These are phyloP conservation scores for Falco columbarius DNA, from an alignment of 2,797 vertebrate species.

Conservation along the genomic window DNA sequence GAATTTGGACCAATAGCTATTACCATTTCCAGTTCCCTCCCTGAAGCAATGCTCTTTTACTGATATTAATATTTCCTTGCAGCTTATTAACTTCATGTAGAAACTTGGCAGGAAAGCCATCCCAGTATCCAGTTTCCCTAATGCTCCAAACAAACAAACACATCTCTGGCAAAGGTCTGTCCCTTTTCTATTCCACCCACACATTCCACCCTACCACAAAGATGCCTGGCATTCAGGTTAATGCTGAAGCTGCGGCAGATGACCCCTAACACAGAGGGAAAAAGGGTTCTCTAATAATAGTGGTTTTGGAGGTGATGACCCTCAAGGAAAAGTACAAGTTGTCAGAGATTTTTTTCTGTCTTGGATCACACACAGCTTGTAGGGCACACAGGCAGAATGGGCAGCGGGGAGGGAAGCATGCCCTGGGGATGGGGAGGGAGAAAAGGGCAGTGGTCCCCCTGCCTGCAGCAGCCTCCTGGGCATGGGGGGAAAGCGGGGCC, in stretches of 20 bases:
- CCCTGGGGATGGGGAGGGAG: not conserved
- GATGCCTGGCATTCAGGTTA: not conserved
- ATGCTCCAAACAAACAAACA: not conserved
- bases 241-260: not conserved
- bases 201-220: not conserved
- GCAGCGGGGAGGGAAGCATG: not conserved
- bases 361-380: not conserved
- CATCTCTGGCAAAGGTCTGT: not conserved
- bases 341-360: not conserved
- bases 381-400: not conserved
- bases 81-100: constrained; percentile 12
- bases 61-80: constrained; percentile 27
- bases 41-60: constrained; percentile 2
- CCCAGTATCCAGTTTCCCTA: not conserved
- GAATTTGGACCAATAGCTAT: constrained; percentile 22
- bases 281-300: not conserved
- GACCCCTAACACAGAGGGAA: not conserved
- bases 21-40: constrained; percentile 23
- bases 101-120: not conserved
- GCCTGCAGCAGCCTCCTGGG: not conserved
- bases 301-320: not conserved
- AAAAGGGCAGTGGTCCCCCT: not conserved
- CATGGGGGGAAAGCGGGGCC: fast-evolving
- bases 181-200: not conserved
- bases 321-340: not conserved